Conservation (phyloP, 2,797 vertebrate species). For the Amniataba percoides region DNA sequence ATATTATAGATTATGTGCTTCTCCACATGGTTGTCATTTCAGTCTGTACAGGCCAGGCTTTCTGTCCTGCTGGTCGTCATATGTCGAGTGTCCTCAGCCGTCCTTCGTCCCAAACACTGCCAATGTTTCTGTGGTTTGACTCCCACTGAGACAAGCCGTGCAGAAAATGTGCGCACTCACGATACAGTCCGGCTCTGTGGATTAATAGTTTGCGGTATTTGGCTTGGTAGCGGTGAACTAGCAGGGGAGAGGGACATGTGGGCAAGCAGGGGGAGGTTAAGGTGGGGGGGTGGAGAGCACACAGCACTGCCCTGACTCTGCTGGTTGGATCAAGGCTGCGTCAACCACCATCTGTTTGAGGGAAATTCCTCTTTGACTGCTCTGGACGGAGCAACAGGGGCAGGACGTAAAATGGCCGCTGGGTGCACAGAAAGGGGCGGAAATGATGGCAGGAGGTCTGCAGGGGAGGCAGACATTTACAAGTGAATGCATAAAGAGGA, state of each 20-base stretch:
- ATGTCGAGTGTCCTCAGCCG: conserved; percentile 57
- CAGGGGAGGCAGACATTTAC: neutral
- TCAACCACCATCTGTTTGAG: conserved; percentile 61
- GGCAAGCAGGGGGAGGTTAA: conserved; percentile 19
- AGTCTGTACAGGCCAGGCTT: conserved; percentile 14
- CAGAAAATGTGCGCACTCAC: conserved; percentile 60
- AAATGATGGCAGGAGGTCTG: neutral
- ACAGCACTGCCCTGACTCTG: conserved; percentile 14
- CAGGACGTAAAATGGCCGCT: neutral
- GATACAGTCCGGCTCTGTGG: conserved; percentile 29
- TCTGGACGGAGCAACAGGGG: conserved; percentile 14
- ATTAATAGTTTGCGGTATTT: conserved; percentile 52
- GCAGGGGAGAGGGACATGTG: conserved; percentile 45
- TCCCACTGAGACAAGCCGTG: conserved; percentile 68
- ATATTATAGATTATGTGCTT: neutral
- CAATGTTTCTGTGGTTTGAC: conserved; percentile 59
- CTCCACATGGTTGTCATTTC: conserved; percentile 1
- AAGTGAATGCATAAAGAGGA: neutral
- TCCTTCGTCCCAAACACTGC: conserved; percentile 26
- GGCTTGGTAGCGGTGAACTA: neutral
- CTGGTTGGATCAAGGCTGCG: conserved; percentile 27
- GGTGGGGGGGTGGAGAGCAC: conserved; percentile 11
- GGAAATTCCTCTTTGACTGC: conserved; percentile 57
- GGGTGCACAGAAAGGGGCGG: neutral
- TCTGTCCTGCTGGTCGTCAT: conserved; percentile 61